Evolutionary conservation across 2,888 invertebrate species (phyloP).

Genomic region (Magallana nippona): DNA sequence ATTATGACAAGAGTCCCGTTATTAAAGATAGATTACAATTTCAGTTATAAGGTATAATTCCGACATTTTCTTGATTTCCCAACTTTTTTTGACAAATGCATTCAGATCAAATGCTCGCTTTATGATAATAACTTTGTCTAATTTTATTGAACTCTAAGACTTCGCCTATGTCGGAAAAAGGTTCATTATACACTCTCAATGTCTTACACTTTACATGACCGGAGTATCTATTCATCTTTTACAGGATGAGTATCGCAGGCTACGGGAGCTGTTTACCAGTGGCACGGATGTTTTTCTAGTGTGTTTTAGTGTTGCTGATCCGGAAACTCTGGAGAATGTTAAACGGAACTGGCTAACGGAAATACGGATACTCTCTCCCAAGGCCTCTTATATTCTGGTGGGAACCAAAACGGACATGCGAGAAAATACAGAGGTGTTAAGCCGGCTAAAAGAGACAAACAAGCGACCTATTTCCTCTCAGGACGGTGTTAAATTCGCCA

Average conservation of each 20-base stretch:
- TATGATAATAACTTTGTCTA: no score
- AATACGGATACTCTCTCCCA: constrained; percentile 58
- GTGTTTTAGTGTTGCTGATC: constrained; percentile 69
- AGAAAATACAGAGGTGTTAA: constrained; percentile 52
- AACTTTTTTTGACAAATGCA: no score
- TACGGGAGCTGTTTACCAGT: constrained; percentile 65
- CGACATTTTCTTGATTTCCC: no score
- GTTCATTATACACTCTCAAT: no score
- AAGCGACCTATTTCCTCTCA: constrained; percentile 54
- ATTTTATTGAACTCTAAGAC: no score
- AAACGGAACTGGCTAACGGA: constrained; percentile 69
- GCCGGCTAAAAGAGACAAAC: constrained; percentile 52
- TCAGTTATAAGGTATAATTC: no score
- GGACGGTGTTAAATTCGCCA: constrained; percentile 65
- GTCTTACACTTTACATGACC: background rate
- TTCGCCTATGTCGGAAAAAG: no score
- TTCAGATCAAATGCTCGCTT: no score
- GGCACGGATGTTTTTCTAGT: constrained; percentile 69
- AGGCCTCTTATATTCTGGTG: constrained; percentile 65
- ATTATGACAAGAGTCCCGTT: no score
- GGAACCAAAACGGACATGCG: constrained; percentile 67
- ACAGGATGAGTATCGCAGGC: constrained; percentile 71
- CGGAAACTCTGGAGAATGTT: constrained; percentile 65
- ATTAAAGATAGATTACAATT: no score
- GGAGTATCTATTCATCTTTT: constrained; percentile 38